Evolutionary conservation across 1,140 invertebrate species (phyloP).

Genomic region (Bombyx mori): ASM3026992v2 NC_085131.1:14087501-14088000

Average conservation of each 20-base stretch:
- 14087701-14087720: constrained; percentile 11
- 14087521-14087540: no score
- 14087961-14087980: no score
- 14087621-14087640: neutral
- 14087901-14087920: no score
- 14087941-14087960: no score
- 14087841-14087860: no score
- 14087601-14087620: neutral
- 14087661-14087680: constrained; percentile 4
- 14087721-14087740: constrained; percentile 10
- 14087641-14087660: constrained; percentile 9
- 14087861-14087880: no score
- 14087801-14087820: neutral
- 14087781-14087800: neutral
- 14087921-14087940: no score
- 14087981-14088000: no score
- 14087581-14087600: constrained; percentile 1
- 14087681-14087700: neutral
- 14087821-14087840: no score
- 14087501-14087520: no score
- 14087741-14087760: neutral
- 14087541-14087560: neutral
- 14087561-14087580: constrained; percentile 2
- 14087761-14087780: no score
- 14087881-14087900: no score